Base-by-base conservation (phyloP, 2,888 invertebrate species). In the Mongoloraphidia duomilia region DNA sequence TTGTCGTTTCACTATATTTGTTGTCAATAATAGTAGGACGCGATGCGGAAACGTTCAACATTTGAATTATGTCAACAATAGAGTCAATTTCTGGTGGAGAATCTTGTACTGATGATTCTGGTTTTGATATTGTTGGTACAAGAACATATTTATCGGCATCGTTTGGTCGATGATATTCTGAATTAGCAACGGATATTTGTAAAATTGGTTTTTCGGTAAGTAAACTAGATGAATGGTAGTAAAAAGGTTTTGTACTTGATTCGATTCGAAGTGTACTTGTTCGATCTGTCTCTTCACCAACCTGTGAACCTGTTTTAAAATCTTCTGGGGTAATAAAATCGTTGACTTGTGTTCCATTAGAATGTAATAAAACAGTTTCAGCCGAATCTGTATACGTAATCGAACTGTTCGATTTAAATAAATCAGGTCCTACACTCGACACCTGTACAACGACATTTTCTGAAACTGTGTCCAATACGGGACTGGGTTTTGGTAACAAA, bases 301-400 rank as follows among this genome's bases (percentile, higher is more conserved):
- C 55, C 53, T 13, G 56, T 56, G 50, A 13, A 49, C 43, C 9
- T 53, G 50, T 34, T 38, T 55, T 59, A 53, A 68, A 65, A 45
- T 66, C 65, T 37, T 58, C 61, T 1, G 64, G 59, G 50, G 60
- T 60, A 39, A 68, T 66, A 13, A 63, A 66, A 52, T 74, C 74
- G 52, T 72, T 69, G 0, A 75, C 76, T 34, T 74, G 68, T 14
- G 75, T 69, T 44, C 77, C 78, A 56, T 76, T 74, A 49, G 65
- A 63, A 54, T 79, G 74, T 2, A 80, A 63, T 0, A 83, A 60
- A 47, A 80, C 71, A 0, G 83, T 78, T 50, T 83, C 83, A 10
- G 81, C 77, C 1, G 72, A 57, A 6, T 61, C 56, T 1, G 63
- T 60, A 57, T 67, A 64, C n/a, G 65, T 65, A 2, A 67, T 14